Evolutionary conservation across 1,140 invertebrate species (phyloP).

Genomic region (Reticulitermes speratus): DNA sequence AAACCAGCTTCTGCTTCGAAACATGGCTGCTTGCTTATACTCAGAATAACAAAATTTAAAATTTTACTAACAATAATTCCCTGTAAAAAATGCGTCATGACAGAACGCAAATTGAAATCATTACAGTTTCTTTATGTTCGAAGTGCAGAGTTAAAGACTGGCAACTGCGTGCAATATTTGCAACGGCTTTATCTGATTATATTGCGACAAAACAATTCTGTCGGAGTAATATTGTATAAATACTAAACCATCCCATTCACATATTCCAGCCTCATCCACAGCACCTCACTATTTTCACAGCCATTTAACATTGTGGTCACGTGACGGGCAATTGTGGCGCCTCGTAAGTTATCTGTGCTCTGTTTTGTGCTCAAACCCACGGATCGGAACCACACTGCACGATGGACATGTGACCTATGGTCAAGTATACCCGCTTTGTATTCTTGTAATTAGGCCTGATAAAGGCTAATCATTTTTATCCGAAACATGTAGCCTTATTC

Average conservation of each 20-base stretch:
- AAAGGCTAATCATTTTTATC: too few relatives aligned
- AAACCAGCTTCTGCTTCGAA: conserved; percentile 85
- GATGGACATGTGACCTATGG: too few relatives aligned
- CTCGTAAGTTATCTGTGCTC: too few relatives aligned
- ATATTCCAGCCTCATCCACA: neutral
- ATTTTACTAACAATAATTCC: neutral
- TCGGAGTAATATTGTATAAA: neutral
- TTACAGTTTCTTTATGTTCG: neutral
- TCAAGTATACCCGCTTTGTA: too few relatives aligned
- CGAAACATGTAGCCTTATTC: too few relatives aligned
- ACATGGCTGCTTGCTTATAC: conserved; percentile 59
- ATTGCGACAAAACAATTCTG: neutral
- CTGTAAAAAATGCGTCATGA: neutral
- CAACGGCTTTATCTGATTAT: neutral
- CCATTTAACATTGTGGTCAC: neutral
- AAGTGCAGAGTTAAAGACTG: neutral
- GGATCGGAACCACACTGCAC: too few relatives aligned
- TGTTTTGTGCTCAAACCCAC: too few relatives aligned
- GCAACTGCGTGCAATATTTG: neutral
- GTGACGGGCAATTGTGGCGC: too few relatives aligned
- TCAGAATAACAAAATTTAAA: neutral
- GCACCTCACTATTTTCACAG: neutral
- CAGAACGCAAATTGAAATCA: neutral
- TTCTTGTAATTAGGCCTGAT: too few relatives aligned
- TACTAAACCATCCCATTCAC: neutral